Evolutionary conservation across 2,113 vertebrate species (phyloP).

Genomic region (Poicephalus gulielmi): DNA sequence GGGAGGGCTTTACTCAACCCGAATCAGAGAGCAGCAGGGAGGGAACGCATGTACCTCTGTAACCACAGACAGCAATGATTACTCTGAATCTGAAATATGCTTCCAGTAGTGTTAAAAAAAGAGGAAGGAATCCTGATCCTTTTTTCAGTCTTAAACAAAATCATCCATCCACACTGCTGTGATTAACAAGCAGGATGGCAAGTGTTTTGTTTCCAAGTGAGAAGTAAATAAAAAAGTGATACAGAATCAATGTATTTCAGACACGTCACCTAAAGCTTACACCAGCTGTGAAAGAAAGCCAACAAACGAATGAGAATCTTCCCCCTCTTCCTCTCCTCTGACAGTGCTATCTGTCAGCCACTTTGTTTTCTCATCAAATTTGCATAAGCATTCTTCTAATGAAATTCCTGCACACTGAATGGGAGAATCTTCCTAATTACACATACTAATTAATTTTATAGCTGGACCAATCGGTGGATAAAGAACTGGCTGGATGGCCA

Average conservation of each 20-base stretch:
- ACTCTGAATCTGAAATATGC: not conserved
- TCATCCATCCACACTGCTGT: not conserved
- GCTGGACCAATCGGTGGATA: not conserved
- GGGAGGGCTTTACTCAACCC: not conserved
- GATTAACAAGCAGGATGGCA: not conserved
- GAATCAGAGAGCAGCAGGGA: not conserved
- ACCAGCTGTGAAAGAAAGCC: not conserved
- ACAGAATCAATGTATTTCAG: not conserved
- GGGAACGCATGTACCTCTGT: not conserved
- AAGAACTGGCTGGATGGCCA: not conserved
- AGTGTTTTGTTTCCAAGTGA: not conserved
- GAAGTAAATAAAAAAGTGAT: not conserved
- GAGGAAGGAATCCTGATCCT: not conserved
- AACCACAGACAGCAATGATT: not conserved
- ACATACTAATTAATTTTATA: not conserved
- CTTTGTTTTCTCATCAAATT: not conserved
- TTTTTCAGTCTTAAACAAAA: not conserved
- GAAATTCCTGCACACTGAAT: not conserved
- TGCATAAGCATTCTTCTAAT: not conserved
- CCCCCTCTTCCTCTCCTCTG: not conserved
- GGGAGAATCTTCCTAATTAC: not conserved
- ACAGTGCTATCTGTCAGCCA: not conserved
- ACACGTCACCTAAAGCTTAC: not conserved
- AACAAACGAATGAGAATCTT: not conserved
- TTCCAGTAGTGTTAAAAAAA: not conserved